Percentiles rank a stretch among this genome's conserved stretches.
phyloP scores from a whole-genome alignment of 1,140 invertebrate genomes.

The Eumeta japonica region DNA sequence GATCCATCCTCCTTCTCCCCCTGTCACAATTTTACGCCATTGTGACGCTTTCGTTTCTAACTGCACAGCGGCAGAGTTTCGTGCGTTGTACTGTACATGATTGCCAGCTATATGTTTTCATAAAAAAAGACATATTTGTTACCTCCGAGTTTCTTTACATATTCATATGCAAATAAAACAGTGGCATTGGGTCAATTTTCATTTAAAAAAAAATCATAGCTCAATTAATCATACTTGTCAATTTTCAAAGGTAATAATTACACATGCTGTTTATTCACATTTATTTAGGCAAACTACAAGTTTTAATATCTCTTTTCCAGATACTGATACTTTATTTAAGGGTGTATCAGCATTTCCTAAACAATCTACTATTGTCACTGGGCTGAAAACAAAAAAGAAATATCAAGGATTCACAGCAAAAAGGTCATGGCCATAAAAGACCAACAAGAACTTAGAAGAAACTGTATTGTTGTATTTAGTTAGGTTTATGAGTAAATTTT shows the following conservation, averaged over 20 bases:
- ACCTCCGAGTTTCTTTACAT: no score
- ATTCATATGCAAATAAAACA: background rate
- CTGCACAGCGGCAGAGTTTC: no score
- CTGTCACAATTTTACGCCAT: no score
- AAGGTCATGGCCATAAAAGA: conserved; percentile 57
- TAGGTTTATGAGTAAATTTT: background rate
- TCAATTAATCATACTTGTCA: conserved; percentile 6
- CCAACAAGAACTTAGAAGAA: no score
- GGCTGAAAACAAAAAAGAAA: conserved; percentile 79
- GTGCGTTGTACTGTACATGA: no score
- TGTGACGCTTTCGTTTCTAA: no score
- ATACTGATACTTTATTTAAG: conserved; percentile 77
- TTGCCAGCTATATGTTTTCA: no score
- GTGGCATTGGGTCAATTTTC: background rate
- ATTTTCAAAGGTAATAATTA: no score
- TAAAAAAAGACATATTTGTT: no score
- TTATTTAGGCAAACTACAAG: no score
- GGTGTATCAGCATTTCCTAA: conserved; percentile 81
- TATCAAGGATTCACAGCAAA: conserved; percentile 72
- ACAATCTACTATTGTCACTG: conserved; percentile 79
- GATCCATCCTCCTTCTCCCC: no score
- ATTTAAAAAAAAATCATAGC: background rate
- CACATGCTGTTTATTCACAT: no score
- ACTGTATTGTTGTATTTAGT: conserved; percentile 3
- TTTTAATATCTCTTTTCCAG: conserved; percentile 51